A percentile compares a stretch with the other conserved stretches of the same genome.
phyloP scores from a whole-genome alignment of 2,888 invertebrate genomes.

The Mimas tiliae region DNA sequence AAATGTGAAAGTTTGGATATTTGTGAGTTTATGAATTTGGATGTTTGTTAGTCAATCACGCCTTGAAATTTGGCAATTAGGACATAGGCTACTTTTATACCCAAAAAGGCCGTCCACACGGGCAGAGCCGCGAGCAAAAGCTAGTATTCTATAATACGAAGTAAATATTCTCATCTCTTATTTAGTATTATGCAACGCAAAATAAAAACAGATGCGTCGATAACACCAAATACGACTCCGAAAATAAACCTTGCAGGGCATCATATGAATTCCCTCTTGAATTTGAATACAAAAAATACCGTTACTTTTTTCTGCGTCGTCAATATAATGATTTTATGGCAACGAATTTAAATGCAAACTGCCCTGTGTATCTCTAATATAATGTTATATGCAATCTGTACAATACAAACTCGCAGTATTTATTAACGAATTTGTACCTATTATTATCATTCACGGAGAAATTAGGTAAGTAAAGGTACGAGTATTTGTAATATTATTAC shows the following conservation, averaged over 20 bases:
- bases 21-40: too few relatives aligned
- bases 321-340: conserved; percentile 3
- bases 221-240: conserved; percentile 1
- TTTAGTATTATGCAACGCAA: background rate
- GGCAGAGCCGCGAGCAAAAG: too few relatives aligned
- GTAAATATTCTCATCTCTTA: background rate
- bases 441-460: conserved; percentile 13
- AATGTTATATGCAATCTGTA: background rate
- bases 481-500: background rate
- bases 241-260: conserved; percentile 11
- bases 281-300: conserved; percentile 5
- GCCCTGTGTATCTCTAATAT: conserved; percentile 7
- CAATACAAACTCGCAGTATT: conserved; percentile 1
- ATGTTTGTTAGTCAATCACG: too few relatives aligned
- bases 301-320: conserved; percentile 14
- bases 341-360: conserved; percentile 7
- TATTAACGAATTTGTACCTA: background rate
- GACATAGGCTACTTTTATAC: too few relatives aligned
- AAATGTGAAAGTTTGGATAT: too few relatives aligned
- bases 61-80: too few relatives aligned
- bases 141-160: too few relatives aligned
- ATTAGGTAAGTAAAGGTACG: conserved; percentile 3
- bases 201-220: background rate
- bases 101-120: too few relatives aligned
- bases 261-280: background rate